A percentile compares a stretch with the other conserved stretches of the same genome.
phyloP scores from a whole-genome alignment of 2,113 vertebrate genomes.

The Phoxinus phoxinus region DNA sequence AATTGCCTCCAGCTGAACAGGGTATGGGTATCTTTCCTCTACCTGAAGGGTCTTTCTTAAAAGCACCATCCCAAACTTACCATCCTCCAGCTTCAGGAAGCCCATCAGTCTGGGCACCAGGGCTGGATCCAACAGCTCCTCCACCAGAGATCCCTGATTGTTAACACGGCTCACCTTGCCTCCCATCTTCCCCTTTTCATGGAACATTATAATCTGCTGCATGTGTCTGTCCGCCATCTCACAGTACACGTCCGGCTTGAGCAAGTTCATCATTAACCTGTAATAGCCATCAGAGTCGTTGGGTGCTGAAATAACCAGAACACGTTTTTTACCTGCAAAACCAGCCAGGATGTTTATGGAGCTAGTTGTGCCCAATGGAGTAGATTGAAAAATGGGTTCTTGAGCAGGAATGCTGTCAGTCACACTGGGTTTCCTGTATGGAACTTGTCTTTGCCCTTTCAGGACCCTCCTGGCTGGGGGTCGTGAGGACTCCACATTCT shows the following conservation, averaged over 20 bases:
- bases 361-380: constrained; percentile 68
- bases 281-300: constrained; percentile 85
- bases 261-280: constrained; percentile 85
- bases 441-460: constrained; percentile 42
- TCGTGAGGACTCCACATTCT: constrained; percentile 13
- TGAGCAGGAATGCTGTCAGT: neutral
- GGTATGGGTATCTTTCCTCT: constrained; percentile 87
- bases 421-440: constrained; percentile 6
- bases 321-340: constrained; percentile 84
- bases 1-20: constrained; percentile 85
- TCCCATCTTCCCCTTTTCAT: constrained; percentile 78
- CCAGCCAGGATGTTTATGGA: constrained; percentile 83
- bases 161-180: constrained; percentile 82
- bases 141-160: constrained; percentile 79
- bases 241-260: constrained; percentile 84
- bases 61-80: constrained; percentile 88
- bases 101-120: constrained; percentile 84
- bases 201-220: constrained; percentile 85
- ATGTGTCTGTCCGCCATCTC: constrained; percentile 87
- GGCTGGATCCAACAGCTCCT: constrained; percentile 79
- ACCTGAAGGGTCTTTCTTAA: constrained; percentile 86
- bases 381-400: constrained; percentile 58
- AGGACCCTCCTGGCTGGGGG: constrained; percentile 18
- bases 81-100: constrained; percentile 86
- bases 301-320: constrained; percentile 87